phyloP scores from a whole-genome alignment of 2,888 invertebrate species.

The Lasius fuliginosus region DNA sequence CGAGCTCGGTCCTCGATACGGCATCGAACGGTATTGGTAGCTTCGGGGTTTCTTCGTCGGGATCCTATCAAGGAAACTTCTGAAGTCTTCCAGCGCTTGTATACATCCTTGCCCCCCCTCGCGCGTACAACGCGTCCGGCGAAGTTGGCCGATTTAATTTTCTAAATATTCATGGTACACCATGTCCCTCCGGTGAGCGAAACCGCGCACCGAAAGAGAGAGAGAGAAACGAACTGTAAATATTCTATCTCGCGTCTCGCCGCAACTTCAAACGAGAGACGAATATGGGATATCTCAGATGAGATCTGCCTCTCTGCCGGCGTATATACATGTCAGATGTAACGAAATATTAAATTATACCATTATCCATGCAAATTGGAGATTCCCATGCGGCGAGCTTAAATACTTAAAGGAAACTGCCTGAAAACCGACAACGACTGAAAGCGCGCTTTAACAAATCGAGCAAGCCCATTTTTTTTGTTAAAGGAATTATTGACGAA shows the following conservation, averaged over 20 bases:
- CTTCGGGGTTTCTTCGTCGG: background rate
- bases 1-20: slow-evolving; percentile 2
- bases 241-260: slow-evolving; percentile 68
- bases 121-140: background rate
- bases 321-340: background rate
- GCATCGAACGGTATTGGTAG: slow-evolving; percentile 39
- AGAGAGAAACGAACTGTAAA: slow-evolving; percentile 67
- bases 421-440: background rate
- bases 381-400: background rate
- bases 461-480: background rate
- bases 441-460: background rate
- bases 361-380: slow-evolving; percentile 67
- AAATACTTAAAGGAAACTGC: slow-evolving; percentile 19
- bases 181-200: slow-evolving; percentile 60
- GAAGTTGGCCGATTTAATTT: slow-evolving; percentile 74
- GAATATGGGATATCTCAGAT: slow-evolving; percentile 66
- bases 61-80: slow-evolving; percentile 1
- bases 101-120: background rate
- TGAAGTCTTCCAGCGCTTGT: background rate
- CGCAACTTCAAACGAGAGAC: slow-evolving; percentile 72
- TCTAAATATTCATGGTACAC: slow-evolving; percentile 73
- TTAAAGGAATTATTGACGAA: background rate
- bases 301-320: slow-evolving; percentile 40
- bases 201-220: slow-evolving; percentile 5
- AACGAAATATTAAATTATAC: slow-evolving; percentile 56